A percentile compares a stretch with the other conserved stretches of the same genome.
Conservation (phyloP, 2,113 vertebrate species). For the Nyctibius bracteatus region DNA sequence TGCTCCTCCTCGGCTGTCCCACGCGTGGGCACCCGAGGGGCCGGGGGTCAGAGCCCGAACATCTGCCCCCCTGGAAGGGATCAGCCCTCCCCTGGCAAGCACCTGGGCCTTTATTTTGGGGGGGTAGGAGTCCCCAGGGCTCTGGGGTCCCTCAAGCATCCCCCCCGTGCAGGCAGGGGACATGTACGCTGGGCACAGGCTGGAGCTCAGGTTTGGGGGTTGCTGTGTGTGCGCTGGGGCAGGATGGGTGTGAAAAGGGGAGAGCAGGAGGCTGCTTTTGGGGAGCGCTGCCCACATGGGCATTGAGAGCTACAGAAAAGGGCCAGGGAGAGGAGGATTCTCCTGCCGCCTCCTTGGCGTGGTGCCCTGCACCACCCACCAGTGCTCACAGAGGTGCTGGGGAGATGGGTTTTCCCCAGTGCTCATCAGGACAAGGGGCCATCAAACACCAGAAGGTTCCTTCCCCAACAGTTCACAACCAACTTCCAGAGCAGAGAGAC, state of each 20-base stretch:
- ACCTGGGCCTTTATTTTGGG: fast-evolving
- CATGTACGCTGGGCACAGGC: not conserved
- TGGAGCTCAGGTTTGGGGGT: not conserved
- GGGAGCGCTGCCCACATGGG: not conserved
- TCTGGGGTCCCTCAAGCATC: not conserved
- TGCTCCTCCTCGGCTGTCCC: not conserved
- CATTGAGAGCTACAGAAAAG: not conserved
- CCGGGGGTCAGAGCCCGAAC: not conserved
- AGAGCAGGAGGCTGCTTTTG: not conserved
- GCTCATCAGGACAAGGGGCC: not conserved
- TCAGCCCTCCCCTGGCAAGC: not conserved
- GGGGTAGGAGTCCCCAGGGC: not conserved
- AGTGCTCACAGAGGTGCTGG: not conserved
- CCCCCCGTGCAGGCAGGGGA: fast-evolving
- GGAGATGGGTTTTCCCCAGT: not conserved
- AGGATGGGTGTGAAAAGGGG: not conserved
- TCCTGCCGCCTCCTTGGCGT: fast-evolving
- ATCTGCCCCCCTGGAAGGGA: not conserved
- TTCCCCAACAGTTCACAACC: not conserved
- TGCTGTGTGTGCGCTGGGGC: not conserved
- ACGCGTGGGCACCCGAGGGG: not conserved
- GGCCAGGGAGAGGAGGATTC: not conserved
- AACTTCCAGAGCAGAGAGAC: not conserved
- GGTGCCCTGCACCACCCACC: not conserved
- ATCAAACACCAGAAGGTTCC: not conserved